phyloP scores from a whole-genome alignment of 1,140 invertebrate species.

The Watersipora subatra region DNA sequence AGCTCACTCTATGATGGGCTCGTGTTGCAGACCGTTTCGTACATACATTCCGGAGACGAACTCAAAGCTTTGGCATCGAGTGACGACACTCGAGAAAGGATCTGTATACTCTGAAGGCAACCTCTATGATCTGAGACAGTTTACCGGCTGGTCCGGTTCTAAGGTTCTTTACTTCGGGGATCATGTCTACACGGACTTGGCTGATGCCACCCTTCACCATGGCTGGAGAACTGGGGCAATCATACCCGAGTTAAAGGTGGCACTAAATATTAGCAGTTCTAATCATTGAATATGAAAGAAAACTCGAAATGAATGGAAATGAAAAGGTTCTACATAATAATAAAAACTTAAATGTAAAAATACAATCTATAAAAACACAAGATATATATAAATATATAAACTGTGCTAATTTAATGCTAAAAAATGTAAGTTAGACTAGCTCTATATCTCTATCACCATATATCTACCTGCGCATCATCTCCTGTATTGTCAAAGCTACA shows the following conservation, averaged over 20 bases:
- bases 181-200: slow-evolving; percentile 91
- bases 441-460: too few relatives aligned
- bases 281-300: background rate
- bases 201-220: slow-evolving; percentile 85
- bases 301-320: too few relatives aligned
- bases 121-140: slow-evolving; percentile 71
- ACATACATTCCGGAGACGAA: slow-evolving; percentile 67
- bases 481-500: too few relatives aligned
- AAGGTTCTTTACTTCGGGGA: slow-evolving; percentile 92
- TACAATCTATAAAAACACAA: too few relatives aligned
- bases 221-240: slow-evolving; percentile 97
- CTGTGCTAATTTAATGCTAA: too few relatives aligned
- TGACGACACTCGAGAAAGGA: slow-evolving; percentile 70
- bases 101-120: slow-evolving; percentile 88
- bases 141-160: slow-evolving; percentile 81
- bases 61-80: slow-evolving; percentile 77
- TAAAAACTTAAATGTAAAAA: too few relatives aligned
- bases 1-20: too few relatives aligned
- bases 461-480: too few relatives aligned
- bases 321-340: too few relatives aligned
- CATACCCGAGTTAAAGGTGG: slow-evolving; percentile 72
- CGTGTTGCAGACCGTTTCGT: slow-evolving; percentile 58
- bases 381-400: too few relatives aligned
- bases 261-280: slow-evolving; percentile 5
- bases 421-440: too few relatives aligned